phyloP scores from a whole-genome alignment of 2,888 invertebrate species.

The Caenorhabditis doughertyi region DNA sequence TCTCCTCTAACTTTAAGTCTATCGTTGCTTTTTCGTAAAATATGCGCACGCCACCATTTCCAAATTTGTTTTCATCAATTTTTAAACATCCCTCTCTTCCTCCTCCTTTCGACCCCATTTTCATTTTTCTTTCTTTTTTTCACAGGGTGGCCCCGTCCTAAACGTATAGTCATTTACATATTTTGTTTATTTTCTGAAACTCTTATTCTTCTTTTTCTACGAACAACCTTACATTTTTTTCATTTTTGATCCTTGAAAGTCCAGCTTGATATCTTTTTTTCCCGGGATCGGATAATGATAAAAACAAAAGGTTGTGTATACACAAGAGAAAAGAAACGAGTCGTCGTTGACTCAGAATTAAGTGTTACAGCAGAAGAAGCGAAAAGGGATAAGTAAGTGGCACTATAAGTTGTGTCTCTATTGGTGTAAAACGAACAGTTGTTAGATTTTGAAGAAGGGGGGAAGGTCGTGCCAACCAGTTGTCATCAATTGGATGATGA shows the following conservation, averaged over 20 bases:
- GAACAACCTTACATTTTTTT: too few species aligned
- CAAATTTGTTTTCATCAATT: constrained; percentile 59
- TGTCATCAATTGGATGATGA: constrained; percentile 19
- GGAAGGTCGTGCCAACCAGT: constrained; percentile 14
- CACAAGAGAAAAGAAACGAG: too few species aligned
- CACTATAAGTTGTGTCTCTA: constrained; percentile 26
- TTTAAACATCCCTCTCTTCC: constrained; percentile 35
- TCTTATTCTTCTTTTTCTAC: not conserved
- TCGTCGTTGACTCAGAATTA: constrained; percentile 81
- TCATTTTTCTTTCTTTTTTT: constrained; percentile 2
- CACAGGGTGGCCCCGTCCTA: not conserved
- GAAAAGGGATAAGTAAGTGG: constrained; percentile 24
- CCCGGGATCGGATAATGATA: constrained; percentile 2
- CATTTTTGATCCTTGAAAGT: not conserved
- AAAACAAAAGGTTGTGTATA: constrained; percentile 30
- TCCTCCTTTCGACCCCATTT: not conserved
- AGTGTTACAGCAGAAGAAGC: constrained; percentile 66
- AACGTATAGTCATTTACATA: constrained; percentile 14
- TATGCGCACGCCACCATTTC: constrained; percentile 28
- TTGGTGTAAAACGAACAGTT: constrained; percentile 35
- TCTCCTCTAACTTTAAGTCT: constrained; percentile 17
- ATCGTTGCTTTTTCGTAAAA: constrained; percentile 32
- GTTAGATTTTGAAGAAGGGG: not conserved
- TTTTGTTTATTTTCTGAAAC: not conserved
- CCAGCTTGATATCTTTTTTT: too few species aligned